phyloP scores from a whole-genome alignment of 1,140 invertebrate species.

The Anastrepha obliqua region DNA sequence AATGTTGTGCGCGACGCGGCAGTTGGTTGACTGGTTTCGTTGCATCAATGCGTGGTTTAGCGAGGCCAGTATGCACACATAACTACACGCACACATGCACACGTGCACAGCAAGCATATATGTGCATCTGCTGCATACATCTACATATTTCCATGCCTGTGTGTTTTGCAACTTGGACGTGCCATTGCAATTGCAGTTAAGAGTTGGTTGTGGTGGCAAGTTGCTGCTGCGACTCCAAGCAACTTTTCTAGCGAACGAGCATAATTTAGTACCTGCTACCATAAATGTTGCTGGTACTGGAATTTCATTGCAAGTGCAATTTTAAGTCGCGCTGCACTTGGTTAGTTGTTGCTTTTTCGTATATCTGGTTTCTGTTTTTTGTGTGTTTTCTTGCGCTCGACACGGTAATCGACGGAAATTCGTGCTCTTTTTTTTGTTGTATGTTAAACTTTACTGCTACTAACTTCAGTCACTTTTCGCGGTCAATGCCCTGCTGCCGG shows the following conservation, averaged over 20 bases:
- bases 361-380: background rate
- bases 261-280: slow-evolving; percentile 49
- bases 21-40: slow-evolving; percentile 32
- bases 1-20: background rate
- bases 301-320: slow-evolving; percentile 30
- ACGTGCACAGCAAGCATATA: background rate
- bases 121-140: background rate
- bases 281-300: slow-evolving; percentile 47
- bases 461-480: slow-evolving; percentile 42
- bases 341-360: background rate
- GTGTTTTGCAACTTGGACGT: background rate
- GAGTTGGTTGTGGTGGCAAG: slow-evolving; percentile 3
- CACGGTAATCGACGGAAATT: slow-evolving; percentile 38
- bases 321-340: background rate
- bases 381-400: slow-evolving; percentile 3
- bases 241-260: background rate
- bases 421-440: background rate
- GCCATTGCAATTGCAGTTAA: slow-evolving; percentile 2
- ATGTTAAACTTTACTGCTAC: slow-evolving; percentile 16
- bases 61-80: background rate
- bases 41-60: slow-evolving; percentile 22
- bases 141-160: background rate
- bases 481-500: slow-evolving; percentile 42
- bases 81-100: background rate
- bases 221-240: background rate